phyloP scores from a whole-genome alignment of 92 coral and sea anemone species.

The Umimayanthus chanpuru region DNA sequence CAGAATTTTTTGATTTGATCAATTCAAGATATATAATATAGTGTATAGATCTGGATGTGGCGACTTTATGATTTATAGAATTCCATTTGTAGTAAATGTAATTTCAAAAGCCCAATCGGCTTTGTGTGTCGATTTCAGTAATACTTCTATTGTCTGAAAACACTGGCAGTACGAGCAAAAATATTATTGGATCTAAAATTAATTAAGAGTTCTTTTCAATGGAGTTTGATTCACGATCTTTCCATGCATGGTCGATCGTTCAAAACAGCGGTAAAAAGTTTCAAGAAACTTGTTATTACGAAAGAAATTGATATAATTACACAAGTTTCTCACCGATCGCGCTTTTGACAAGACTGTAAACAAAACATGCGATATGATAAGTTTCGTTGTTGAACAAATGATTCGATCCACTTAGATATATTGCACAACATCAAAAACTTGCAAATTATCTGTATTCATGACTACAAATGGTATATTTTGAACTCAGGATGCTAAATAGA shows the following conservation, averaged over 20 bases:
- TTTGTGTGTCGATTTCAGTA: slow-evolving; percentile 3
- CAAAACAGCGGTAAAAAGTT: neutral
- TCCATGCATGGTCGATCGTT: neutral
- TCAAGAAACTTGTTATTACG: neutral
- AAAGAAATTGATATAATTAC: neutral
- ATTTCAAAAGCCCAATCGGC: neutral
- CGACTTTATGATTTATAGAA: neutral
- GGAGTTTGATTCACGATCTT: neutral
- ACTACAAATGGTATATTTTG: neutral
- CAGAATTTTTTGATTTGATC: neutral
- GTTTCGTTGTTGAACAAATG: neutral
- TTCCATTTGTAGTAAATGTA: neutral
- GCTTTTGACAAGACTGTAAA: slow-evolving; percentile 1
- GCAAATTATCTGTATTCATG: neutral
- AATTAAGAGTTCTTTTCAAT: neutral
- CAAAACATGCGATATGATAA: neutral
- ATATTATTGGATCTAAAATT: neutral
- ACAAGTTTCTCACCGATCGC: neutral
- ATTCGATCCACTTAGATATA: neutral
- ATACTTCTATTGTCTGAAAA: neutral
- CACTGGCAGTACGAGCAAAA: neutral
- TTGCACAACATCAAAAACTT: neutral
- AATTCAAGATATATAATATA: too few relatives aligned
- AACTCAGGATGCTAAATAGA: neutral
- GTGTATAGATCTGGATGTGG: too few relatives aligned